phyloP scores from a whole-genome alignment of 2,113 vertebrate species.

The Nycticryphes semicollaris region DNA sequence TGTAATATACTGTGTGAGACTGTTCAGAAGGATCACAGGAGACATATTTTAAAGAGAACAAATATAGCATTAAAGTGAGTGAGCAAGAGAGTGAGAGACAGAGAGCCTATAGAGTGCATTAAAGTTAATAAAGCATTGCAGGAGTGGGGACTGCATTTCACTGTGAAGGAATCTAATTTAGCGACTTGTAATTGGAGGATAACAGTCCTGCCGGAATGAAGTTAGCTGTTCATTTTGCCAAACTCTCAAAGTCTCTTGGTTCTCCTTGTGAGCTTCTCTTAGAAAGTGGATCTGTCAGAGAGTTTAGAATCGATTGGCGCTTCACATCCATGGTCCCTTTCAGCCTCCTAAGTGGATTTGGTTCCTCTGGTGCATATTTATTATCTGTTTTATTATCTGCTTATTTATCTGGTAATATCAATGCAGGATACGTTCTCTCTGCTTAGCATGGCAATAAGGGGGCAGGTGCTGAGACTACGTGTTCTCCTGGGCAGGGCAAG shows the following conservation, averaged over 20 bases:
- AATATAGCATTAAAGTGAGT: constrained; percentile 62
- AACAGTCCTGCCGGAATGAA: constrained; percentile 51
- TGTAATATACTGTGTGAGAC: constrained; percentile 1
- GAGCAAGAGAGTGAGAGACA: constrained; percentile 47
- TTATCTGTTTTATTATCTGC: constrained; percentile 24
- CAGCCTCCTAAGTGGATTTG: constrained; percentile 45
- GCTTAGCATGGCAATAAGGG: neutral
- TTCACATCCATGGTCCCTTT: neutral
- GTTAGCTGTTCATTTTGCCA: constrained; percentile 56
- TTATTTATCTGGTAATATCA: constrained; percentile 19
- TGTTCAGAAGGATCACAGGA: constrained; percentile 9
- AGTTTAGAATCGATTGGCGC: constrained; percentile 26
- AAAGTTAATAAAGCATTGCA: constrained; percentile 70
- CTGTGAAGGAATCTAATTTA: constrained; percentile 67
- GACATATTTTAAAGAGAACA: constrained; percentile 60
- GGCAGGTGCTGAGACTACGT: neutral
- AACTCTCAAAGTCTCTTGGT: constrained; percentile 56
- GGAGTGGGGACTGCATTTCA: constrained; percentile 56
- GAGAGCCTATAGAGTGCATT: constrained; percentile 53
- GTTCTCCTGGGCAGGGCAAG: neutral
- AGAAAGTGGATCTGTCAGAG: constrained; percentile 44
- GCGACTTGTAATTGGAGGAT: constrained; percentile 60
- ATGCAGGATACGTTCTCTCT: neutral
- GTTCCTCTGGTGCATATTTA: constrained; percentile 21
- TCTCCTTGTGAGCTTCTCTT: constrained; percentile 49